phyloP scores from a whole-genome alignment of 2,113 vertebrate species.

The Tyrannus savana region DNA sequence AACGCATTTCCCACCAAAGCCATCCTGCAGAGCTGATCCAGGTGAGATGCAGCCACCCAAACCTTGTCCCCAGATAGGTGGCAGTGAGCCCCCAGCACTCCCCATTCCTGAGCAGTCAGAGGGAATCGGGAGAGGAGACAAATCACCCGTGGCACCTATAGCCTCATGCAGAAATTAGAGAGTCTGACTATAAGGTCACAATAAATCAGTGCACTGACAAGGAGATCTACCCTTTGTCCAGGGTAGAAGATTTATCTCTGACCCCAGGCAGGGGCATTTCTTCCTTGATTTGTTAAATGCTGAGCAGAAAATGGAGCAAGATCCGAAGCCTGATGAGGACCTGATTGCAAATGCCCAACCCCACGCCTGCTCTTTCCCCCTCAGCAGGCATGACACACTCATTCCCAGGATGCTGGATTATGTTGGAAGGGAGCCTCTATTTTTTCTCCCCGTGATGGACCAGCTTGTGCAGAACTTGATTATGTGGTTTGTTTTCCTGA shows the following conservation, averaged over 20 bases:
- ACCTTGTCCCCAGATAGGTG: not conserved
- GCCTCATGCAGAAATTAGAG: constrained; percentile 59
- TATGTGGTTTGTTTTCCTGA: constrained; percentile 30
- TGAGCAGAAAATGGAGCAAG: constrained; percentile 29
- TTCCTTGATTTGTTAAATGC: constrained; percentile 61
- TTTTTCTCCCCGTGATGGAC: not conserved
- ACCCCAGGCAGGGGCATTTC: constrained; percentile 59
- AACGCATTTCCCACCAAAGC: not conserved
- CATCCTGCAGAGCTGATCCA: not conserved
- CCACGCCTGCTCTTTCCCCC: not conserved
- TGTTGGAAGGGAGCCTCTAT: not conserved
- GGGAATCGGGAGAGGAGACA: not conserved
- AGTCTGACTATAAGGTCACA: constrained; percentile 67
- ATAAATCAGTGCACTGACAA: constrained; percentile 68
- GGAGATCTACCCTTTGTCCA: constrained; percentile 66
- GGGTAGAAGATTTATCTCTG: constrained; percentile 67
- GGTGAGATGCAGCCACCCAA: not conserved
- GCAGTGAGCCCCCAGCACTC: not conserved
- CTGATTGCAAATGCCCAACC: constrained; percentile 33
- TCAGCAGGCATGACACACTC: accelerated
- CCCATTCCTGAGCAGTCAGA: not conserved
- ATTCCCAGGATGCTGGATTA: not conserved
- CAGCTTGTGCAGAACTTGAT: not conserved
- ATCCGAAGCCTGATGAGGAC: constrained; percentile 7
- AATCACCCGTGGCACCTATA: constrained; percentile 32